Evolutionary conservation across 2,888 invertebrate species (phyloP).

Genomic region (Poecilus cupreus): DNA sequence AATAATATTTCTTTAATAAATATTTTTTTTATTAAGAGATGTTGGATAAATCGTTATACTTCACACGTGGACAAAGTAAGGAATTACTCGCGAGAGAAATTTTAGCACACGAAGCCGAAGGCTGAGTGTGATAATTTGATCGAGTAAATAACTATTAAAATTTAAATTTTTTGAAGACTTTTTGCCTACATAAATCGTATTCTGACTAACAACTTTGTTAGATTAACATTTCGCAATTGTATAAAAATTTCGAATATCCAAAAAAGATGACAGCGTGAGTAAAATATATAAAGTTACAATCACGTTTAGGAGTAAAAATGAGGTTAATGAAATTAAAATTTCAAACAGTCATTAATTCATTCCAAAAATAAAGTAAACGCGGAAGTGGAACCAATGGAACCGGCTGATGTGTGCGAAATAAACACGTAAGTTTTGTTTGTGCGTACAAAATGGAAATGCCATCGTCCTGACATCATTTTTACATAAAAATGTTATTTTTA

Average conservation of each 20-base stretch:
- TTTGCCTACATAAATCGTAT: too few relatives aligned
- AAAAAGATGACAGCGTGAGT: slow-evolving; percentile 19
- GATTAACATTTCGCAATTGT: not conserved
- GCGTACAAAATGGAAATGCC: slow-evolving; percentile 21
- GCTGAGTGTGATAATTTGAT: too few relatives aligned
- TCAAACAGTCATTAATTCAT: slow-evolving; percentile 28
- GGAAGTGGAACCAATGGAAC: slow-evolving; percentile 1
- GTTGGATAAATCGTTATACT: too few relatives aligned
- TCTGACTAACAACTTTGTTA: too few relatives aligned
- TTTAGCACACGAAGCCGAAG: too few relatives aligned
- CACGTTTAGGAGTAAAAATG: not conserved
- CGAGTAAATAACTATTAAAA: too few relatives aligned
- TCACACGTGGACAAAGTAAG: too few relatives aligned
- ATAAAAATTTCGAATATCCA: slow-evolving; percentile 2
- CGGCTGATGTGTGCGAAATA: slow-evolving; percentile 1
- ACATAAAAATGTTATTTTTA: slow-evolving; percentile 37
- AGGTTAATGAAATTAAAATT: slow-evolving; percentile 34
- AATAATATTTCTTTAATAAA: too few relatives aligned
- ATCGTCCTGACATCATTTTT: slow-evolving; percentile 19
- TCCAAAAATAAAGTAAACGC: slow-evolving; percentile 18
- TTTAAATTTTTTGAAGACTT: too few relatives aligned
- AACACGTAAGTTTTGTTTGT: slow-evolving; percentile 19
- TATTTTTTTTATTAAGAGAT: too few relatives aligned
- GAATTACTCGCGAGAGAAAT: too few relatives aligned
- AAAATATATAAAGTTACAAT: not conserved